phyloP scores from a whole-genome alignment of 2,888 invertebrate species.

The Cataglyphis cursor region DNA sequence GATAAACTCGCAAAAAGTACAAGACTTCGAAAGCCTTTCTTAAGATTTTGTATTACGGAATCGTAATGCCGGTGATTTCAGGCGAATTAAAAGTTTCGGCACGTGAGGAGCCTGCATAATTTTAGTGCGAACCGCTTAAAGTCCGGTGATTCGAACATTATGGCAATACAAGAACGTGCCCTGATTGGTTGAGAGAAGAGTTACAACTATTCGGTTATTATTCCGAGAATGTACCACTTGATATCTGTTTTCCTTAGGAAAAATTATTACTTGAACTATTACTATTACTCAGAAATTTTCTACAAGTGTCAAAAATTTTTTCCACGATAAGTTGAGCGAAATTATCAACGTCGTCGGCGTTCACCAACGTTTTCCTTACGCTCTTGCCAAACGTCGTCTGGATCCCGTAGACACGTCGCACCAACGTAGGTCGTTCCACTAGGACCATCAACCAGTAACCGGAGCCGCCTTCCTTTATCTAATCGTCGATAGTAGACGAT shows the following conservation, averaged over 20 bases:
- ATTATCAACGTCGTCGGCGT: conserved; percentile 42
- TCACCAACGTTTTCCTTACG: conserved; percentile 71
- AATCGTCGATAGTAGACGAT: conserved; percentile 70
- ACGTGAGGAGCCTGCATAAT: conserved; percentile 21
- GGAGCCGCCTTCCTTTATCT: conserved; percentile 80
- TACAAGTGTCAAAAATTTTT: background rate
- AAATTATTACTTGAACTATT: background rate
- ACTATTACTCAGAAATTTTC: background rate
- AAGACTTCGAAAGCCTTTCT: background rate
- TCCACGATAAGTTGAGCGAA: background rate
- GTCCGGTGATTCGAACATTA: conserved; percentile 30
- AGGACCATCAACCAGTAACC: conserved; percentile 78
- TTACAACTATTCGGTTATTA: background rate
- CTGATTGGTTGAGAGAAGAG: background rate
- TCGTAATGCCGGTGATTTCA: background rate
- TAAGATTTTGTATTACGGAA: background rate
- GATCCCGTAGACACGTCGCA: conserved; percentile 84
- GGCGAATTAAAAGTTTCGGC: conserved; percentile 21
- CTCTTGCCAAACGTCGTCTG: conserved; percentile 74
- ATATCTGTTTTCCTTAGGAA: background rate
- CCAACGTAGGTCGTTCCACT: conserved; percentile 85
- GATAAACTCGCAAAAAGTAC: background rate
- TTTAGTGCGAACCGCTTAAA: conserved; percentile 31
- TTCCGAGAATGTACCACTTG: background rate
- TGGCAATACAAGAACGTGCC: conserved; percentile 28